These are phyloP conservation scores for Pseudorectes ferrugineus DNA, from an alignment of 2,113 vertebrate species.

Conservation along the genomic window DNA sequence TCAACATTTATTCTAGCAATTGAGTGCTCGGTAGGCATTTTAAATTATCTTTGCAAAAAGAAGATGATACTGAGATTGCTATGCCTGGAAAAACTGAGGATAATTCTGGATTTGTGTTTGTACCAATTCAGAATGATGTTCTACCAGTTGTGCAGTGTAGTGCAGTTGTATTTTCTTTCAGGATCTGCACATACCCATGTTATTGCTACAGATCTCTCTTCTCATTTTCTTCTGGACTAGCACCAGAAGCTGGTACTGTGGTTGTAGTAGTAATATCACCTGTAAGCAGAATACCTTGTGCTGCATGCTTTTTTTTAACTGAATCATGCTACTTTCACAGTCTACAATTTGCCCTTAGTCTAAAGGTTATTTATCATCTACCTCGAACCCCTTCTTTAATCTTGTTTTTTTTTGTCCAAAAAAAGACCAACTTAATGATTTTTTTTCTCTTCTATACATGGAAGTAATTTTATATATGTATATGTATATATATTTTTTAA, in stretches of 20 bases:
- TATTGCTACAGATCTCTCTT: neutral
- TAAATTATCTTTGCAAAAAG: neutral
- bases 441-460: neutral
- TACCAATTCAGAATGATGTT: neutral
- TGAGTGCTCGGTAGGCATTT: neutral
- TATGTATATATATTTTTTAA: too few relatives aligned
- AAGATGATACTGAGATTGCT: neutral
- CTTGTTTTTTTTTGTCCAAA: neutral
- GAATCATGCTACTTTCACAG: neutral
- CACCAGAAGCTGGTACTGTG: neutral
- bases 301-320: neutral
- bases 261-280: neutral
- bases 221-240: neutral
- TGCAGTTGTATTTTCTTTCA: neutral
- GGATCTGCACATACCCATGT: accelerated
- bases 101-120: neutral
- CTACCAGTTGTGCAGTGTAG: neutral
- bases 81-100: neutral
- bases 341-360: neutral
- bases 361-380: neutral
- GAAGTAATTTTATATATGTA: accelerated
- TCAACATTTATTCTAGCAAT: neutral
- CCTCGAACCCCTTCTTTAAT: neutral
- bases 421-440: neutral
- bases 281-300: neutral